Conservation (phyloP, 1,140 invertebrate species). For the Heliothis subflexa region DNA sequence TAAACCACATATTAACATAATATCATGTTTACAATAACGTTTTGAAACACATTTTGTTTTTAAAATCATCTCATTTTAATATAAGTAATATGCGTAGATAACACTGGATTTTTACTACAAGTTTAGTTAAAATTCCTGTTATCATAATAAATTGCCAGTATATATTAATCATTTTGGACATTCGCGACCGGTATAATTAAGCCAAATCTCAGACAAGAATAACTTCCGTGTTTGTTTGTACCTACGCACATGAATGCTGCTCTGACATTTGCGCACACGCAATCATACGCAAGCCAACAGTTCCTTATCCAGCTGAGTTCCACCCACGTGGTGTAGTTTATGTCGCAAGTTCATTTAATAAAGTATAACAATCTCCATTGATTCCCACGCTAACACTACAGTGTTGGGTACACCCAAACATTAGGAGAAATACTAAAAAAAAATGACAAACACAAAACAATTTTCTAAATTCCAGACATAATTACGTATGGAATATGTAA, state of each 20-base stretch:
- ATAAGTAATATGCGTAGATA: too few relatives aligned
- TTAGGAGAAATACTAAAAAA: background rate
- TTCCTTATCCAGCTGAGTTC: background rate
- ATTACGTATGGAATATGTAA: too few relatives aligned
- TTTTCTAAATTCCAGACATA: background rate
- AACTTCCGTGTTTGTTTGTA: conserved; percentile 5
- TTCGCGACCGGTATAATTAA: background rate
- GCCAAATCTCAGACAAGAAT: conserved; percentile 6
- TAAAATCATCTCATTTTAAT: too few relatives aligned
- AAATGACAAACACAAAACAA: background rate
- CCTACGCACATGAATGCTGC: background rate
- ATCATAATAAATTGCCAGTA: background rate
- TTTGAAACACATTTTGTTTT: too few relatives aligned
- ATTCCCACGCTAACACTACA: background rate
- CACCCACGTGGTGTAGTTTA: background rate
- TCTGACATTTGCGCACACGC: conserved; percentile 12
- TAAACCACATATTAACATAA: background rate
- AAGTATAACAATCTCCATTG: background rate
- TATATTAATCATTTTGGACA: background rate
- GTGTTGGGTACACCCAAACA: too few relatives aligned
- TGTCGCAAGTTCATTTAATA: background rate
- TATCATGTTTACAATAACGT: background rate
- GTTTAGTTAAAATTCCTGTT: too few relatives aligned
- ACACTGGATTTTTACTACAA: too few relatives aligned
- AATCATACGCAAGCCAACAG: conserved; percentile 1